These are phyloP conservation scores for Spinibarbus caldwelli DNA, from an alignment of 2,797 vertebrate genomes.

Conservation along the genomic window DNA sequence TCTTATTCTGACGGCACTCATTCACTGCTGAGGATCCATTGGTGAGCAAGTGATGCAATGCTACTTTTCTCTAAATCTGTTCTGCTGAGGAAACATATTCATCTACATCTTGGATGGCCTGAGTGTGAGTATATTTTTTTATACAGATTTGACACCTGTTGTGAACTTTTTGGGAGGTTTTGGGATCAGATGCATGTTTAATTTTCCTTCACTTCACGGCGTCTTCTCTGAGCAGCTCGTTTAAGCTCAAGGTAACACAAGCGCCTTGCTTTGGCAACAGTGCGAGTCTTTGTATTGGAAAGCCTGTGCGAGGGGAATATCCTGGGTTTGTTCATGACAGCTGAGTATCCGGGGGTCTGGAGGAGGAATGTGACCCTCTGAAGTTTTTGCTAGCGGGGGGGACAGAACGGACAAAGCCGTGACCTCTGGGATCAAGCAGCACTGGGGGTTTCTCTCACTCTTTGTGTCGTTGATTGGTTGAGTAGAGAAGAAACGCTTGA, in stretches of 20 bases:
- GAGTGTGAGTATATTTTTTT: neutral
- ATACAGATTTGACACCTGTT: neutral
- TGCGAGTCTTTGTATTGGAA: constrained; percentile 41
- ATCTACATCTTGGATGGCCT: neutral
- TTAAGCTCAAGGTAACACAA: constrained; percentile 21
- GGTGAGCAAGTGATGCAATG: neutral
- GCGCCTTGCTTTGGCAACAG: constrained; percentile 30
- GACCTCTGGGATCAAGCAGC: constrained; percentile 53
- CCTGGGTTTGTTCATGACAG: constrained; percentile 41
- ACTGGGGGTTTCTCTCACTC: constrained; percentile 31
- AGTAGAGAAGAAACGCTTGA: neutral
- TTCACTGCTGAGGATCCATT: neutral
- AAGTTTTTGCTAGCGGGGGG: constrained; percentile 46
- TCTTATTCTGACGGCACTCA: neutral
- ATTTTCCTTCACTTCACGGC: neutral
- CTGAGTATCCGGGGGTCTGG: constrained; percentile 48
- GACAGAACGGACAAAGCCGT: constrained; percentile 47
- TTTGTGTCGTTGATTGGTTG: constrained; percentile 33
- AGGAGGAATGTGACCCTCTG: constrained; percentile 47
- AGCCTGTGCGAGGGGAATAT: constrained; percentile 35
- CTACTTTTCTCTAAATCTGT: neutral
- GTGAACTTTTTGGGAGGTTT: neutral
- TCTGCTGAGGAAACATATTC: neutral
- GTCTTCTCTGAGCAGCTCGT: neutral
- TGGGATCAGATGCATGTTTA: neutral